These are phyloP conservation scores for Paramisgurnus dabryanus DNA, from an alignment of 2,113 vertebrate genomes.

Conservation along the genomic window DNA sequence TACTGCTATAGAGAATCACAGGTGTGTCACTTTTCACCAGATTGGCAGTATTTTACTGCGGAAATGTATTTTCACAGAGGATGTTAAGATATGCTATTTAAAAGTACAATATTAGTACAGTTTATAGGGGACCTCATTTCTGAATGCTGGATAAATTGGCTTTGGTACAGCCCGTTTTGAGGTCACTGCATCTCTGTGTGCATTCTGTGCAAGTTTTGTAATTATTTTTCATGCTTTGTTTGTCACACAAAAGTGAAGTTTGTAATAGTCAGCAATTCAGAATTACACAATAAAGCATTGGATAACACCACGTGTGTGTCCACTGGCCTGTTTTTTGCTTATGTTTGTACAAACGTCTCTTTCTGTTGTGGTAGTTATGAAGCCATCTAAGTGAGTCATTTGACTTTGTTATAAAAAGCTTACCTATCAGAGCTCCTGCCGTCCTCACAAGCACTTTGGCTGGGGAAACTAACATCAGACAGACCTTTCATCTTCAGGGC, in stretches of 20 bases:
- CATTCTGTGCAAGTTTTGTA: too few species aligned
- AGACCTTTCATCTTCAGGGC: constrained; percentile 54
- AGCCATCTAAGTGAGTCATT: constrained; percentile 29
- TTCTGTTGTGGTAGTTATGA: constrained; percentile 33
- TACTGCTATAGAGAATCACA: too few species aligned
- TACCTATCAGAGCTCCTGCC: constrained; percentile 8
- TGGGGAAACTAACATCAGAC: constrained; percentile 45
- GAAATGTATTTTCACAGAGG: too few species aligned
- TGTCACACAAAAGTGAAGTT: not conserved
- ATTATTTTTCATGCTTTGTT: too few species aligned
- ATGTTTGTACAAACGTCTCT: constrained; percentile 5
- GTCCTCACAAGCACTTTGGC: constrained; percentile 41
- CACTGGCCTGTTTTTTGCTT: constrained; percentile 9
- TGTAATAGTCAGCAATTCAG: not conserved
- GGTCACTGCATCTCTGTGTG: too few species aligned
- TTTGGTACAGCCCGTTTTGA: too few species aligned
- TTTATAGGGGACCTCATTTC: too few species aligned
- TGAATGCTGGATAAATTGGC: too few species aligned
- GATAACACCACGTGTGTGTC: not conserved
- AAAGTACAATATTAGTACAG: too few species aligned
- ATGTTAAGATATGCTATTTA: too few species aligned
- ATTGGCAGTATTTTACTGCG: too few species aligned
- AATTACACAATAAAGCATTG: not conserved
- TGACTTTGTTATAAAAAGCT: constrained; percentile 36
- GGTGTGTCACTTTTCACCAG: too few species aligned